phyloP scores from a whole-genome alignment of 2,888 invertebrate genomes.

The Lepidocyrtinus sp. region DNA sequence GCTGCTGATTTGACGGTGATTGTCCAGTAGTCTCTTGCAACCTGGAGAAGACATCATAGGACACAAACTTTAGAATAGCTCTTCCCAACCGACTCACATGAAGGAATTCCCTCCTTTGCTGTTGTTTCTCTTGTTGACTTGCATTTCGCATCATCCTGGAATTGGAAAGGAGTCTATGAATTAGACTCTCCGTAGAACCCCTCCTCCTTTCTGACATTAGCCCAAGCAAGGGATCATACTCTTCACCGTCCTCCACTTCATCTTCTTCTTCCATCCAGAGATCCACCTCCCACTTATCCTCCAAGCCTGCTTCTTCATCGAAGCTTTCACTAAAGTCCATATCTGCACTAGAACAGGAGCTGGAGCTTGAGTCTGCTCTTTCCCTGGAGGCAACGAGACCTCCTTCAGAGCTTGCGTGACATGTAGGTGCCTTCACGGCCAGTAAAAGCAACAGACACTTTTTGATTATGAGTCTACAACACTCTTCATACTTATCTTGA shows the following conservation, averaged over 20 bases:
- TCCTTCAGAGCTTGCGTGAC: neutral
- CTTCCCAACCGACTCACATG: constrained; percentile 39
- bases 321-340: constrained; percentile 34
- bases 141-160: constrained; percentile 26
- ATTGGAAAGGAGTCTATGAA: constrained; percentile 25
- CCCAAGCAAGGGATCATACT: constrained; percentile 20
- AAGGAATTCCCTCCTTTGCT: constrained; percentile 31
- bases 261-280: constrained; percentile 34
- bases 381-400: constrained; percentile 7
- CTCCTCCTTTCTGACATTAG: constrained; percentile 57
- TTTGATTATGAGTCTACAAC: constrained; percentile 74
- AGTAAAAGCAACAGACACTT: constrained; percentile 75
- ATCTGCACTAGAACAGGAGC: constrained; percentile 34
- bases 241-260: constrained; percentile 27
- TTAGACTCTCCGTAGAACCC: constrained; percentile 31
- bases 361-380: constrained; percentile 13
- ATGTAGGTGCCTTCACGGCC: constrained; percentile 73
- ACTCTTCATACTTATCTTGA: constrained; percentile 70
- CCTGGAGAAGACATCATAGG: constrained; percentile 37
- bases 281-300: constrained; percentile 20
- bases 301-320: constrained; percentile 21
- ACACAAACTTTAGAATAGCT: constrained; percentile 36
- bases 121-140: constrained; percentile 37
- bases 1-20: neutral
- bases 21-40: constrained; percentile 8